A percentile compares a stretch with the other conserved stretches of the same genome.
These are phyloP conservation scores for Melanostigma gelatinosum DNA, from an alignment of 2,113 vertebrate genomes.

Conservation along the genomic window DNA sequence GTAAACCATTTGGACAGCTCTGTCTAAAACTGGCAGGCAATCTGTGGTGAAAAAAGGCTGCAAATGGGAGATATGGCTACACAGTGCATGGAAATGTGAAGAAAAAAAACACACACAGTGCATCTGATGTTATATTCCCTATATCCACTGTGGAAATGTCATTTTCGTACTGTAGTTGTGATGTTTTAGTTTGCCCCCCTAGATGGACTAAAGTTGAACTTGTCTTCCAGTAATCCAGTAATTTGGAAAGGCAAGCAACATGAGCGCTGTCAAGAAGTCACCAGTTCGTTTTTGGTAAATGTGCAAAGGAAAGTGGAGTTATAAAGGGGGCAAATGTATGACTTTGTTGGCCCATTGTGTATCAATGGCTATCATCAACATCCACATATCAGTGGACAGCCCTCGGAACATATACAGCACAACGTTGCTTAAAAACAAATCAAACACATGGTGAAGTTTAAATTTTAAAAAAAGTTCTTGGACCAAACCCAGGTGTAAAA, in stretches of 20 bases:
- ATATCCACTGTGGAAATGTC: not conserved
- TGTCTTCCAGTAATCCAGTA: not conserved
- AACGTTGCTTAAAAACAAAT: not conserved
- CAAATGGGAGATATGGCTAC: conserved; percentile 33
- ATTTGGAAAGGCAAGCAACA: not conserved
- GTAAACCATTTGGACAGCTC: conserved; percentile 63
- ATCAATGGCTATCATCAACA: not conserved
- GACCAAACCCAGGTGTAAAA: not conserved
- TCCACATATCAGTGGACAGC: not conserved
- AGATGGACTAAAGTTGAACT: not conserved
- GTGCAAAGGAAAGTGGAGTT: not conserved
- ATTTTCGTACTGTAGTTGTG: not conserved
- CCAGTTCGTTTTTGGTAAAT: not conserved
- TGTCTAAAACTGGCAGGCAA: conserved; percentile 40
- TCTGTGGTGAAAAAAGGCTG: conserved; percentile 21
- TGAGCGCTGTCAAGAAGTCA: not conserved
- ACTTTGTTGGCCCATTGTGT: not conserved
- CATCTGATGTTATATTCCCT: not conserved
- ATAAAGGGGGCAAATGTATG: not conserved
- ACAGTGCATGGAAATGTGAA: not conserved
- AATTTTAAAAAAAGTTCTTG: not conserved
- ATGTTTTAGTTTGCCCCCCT: not conserved
- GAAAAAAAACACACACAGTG: not conserved
- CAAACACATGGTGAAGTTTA: not conserved
- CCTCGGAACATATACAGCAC: not conserved